Evolutionary conservation across 30 jellyfish, hydroid and myxozoan species (phyloP), one percentile per base, ranked within the genome.

Genomic region (Chironex yamaguchii): DNA sequence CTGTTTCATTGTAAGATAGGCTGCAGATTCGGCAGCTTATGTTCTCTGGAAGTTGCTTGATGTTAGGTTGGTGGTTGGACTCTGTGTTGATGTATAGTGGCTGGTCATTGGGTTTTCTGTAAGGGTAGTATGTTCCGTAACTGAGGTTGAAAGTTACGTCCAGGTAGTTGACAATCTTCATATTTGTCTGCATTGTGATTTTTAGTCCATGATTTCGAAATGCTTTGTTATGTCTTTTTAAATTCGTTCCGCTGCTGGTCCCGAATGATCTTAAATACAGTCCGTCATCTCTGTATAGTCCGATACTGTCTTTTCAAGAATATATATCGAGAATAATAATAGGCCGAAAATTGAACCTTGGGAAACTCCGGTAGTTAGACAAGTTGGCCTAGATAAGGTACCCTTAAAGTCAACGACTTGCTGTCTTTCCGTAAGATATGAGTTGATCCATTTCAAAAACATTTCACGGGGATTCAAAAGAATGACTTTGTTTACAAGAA

Each of bases 1-100:
- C 67, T 2, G 31, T 36, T 88, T 88, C 65, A 91, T 53, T 82
- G 85, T 88, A 67, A 63, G 97, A 80, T 6, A 88, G 42, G 67
- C 52, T 72, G 63, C 86, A 50, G 17, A 86, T 75, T 27, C 95
- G 71, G 13, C 83, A 52, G 52, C 30, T 74, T 12, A 74, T 36
- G 6, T 49, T 52, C 20, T 17, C 87, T 11, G 84, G 79, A 4
- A 66, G 66, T 4, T 66, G 79, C 66, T 66, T n/a, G 22, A 65
- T 80, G 50, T 4, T 79, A 14, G 96, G 96, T 4, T 94, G 96
- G 71, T 79, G 97, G 76, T 81, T 80, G 13, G 90, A 87, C 4
- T 87, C 23, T 13, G 65, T 49, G 89, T 87, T 78, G 80, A 87
- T 78, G 88, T 76, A 87, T 49, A 77, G 48, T 4, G 81, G 80